phyloP scores from a whole-genome alignment of 2,888 invertebrate genomes.

The Cheiracanthium punctorium region DNA sequence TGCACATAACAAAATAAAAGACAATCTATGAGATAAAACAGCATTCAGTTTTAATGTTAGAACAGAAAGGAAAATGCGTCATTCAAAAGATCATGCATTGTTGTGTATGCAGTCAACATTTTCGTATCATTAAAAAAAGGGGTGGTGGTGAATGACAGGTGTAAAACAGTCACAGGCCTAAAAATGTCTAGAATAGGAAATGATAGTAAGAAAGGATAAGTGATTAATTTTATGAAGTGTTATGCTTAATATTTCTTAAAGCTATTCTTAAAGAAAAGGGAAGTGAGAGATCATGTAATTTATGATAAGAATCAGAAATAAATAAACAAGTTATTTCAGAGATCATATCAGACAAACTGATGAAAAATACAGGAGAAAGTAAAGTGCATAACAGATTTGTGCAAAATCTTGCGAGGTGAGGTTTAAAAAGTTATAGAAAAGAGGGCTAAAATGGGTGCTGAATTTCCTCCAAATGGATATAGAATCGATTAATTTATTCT shows the following conservation, averaged over 20 bases:
- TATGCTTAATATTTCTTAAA: neutral
- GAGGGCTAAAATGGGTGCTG: too few species aligned
- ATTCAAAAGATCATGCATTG: too few species aligned
- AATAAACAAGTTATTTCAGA: neutral
- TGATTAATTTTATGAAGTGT: neutral
- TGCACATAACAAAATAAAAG: constrained; percentile 5
- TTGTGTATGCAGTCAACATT: too few species aligned
- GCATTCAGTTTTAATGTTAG: neutral
- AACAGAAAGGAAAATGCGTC: neutral
- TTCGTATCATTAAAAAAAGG: too few species aligned
- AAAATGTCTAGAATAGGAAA: neutral
- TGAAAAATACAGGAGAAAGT: too few species aligned
- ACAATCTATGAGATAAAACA: neutral
- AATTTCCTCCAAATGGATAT: too few species aligned
- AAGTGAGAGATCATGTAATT: neutral
- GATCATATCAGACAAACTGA: too few species aligned
- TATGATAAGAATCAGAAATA: neutral
- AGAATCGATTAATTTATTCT: too few species aligned
- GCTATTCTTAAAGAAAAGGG: too few species aligned
- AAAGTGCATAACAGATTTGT: neutral
- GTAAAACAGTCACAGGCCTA: too few species aligned
- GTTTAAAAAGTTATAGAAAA: neutral
- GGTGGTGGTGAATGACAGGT: too few species aligned
- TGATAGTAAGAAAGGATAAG: neutral
- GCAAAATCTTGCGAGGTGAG: neutral